A percentile compares a stretch with the other conserved stretches of the same genome.
Evolutionary conservation across 2,797 vertebrate species (phyloP).

Genomic region (Hydrolagus colliei): DNA sequence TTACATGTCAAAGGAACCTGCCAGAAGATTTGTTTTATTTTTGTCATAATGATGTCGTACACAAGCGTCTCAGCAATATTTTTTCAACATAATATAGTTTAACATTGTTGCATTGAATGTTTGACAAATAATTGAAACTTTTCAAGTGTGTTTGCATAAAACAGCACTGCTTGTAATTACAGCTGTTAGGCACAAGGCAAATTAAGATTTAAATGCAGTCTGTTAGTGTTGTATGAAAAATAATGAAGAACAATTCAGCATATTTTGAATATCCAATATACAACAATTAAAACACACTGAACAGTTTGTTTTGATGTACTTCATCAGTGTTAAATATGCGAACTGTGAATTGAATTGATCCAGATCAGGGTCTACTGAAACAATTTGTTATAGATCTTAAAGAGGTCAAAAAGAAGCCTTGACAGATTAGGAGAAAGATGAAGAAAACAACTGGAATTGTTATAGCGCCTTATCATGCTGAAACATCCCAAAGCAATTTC

Average conservation of each 20-base stretch:
- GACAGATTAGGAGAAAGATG: not conserved
- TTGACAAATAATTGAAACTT: not conserved
- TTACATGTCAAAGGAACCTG: no score
- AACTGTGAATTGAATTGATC: not conserved
- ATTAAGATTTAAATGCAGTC: no score
- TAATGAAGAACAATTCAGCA: not conserved
- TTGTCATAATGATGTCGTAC: no score
- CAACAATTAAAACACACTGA: not conserved
- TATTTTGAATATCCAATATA: not conserved
- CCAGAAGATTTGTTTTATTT: no score
- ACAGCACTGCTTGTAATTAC: not conserved
- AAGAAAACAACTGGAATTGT: no score
- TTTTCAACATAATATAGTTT: not conserved
- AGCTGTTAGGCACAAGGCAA: not conserved
- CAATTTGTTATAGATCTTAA: not conserved
- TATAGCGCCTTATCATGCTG: no score
- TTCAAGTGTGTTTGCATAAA: not conserved
- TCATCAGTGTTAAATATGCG: not conserved
- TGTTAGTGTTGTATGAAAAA: not conserved
- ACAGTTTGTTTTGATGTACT: not conserved
- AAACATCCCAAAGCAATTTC: not conserved
- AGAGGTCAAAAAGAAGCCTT: not conserved
- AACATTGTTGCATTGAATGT: not conserved
- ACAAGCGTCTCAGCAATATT: no score
- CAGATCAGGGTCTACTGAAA: not conserved